Conservation (phyloP, 1,140 invertebrate species). For the Lepidurus apus region DNA sequence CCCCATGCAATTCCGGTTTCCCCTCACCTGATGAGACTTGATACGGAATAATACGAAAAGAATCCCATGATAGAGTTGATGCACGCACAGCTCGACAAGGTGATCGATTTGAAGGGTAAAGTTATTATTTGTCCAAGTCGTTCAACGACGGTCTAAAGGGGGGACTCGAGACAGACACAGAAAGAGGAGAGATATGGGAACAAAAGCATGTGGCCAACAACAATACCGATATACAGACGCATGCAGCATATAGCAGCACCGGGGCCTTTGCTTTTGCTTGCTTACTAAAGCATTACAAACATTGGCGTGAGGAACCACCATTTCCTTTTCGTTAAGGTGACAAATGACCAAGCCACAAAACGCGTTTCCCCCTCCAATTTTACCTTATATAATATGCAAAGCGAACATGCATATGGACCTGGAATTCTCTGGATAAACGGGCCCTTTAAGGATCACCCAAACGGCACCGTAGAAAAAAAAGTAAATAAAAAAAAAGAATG, state of each 20-base stretch:
- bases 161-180: background rate
- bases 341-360: slow-evolving; percentile 7
- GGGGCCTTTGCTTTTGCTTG: background rate
- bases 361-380: background rate
- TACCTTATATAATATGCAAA: background rate
- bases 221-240: too few species aligned
- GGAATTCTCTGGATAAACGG: too few species aligned
- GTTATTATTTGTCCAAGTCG: slow-evolving; percentile 18
- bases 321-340: slow-evolving; percentile 1
- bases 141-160: background rate
- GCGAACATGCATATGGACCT: too few species aligned
- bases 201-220: background rate
- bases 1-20: slow-evolving; percentile 9
- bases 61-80: background rate
- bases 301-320: slow-evolving; percentile 3
- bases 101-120: background rate
- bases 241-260: too few species aligned
- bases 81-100: slow-evolving; percentile 20
- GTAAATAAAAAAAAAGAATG: background rate
- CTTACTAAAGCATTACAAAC: background rate
- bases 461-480: background rate
- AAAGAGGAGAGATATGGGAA: background rate
- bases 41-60: slow-evolving; percentile 12
- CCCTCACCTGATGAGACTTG: slow-evolving; percentile 13
- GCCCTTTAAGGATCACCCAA: too few species aligned